A percentile compares a stretch with the other conserved stretches of the same genome.
Evolutionary conservation across 2,113 vertebrate species (phyloP).

Genomic region (Dasyurus viverrinus): DNA sequence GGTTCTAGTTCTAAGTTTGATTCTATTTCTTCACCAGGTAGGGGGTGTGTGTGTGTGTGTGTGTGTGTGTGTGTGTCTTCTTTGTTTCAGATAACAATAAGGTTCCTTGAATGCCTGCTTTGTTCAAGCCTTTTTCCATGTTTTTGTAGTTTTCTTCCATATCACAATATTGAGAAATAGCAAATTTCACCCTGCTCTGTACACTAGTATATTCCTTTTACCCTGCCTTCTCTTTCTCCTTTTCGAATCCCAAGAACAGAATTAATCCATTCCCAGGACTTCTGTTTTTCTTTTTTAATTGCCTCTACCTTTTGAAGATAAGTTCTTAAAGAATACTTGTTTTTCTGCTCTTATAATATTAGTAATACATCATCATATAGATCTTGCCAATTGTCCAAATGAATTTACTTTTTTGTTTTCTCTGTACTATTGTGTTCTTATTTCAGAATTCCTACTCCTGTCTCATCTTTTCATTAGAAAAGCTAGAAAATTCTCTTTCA

Average conservation of each 20-base stretch:
- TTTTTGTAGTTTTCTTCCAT: too few species aligned
- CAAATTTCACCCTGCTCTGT: too few species aligned
- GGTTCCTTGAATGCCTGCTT: too few species aligned
- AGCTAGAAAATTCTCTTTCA: neutral
- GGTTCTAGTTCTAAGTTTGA: neutral
- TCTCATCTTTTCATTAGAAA: neutral
- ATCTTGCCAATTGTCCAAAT: neutral
- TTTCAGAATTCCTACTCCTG: neutral
- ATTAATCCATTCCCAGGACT: neutral
- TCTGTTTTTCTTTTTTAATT: neutral
- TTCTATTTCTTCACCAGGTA: neutral
- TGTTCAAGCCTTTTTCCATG: too few species aligned
- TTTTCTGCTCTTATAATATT: neutral
- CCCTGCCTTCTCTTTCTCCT: neutral
- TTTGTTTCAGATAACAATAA: too few species aligned
- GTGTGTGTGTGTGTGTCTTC: neutral
- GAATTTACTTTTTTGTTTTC: neutral
- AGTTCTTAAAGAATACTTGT: neutral
- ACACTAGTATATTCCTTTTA: neutral
- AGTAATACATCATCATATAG: neutral
- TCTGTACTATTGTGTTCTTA: neutral
- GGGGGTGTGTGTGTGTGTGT: neutral
- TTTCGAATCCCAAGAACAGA: neutral
- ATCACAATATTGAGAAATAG: too few species aligned
- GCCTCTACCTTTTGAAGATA: neutral